Evolutionary conservation across 2,888 invertebrate species (phyloP), one percentile per base, ranked within the genome.

Genomic region (Noctua fimbriata): DNA sequence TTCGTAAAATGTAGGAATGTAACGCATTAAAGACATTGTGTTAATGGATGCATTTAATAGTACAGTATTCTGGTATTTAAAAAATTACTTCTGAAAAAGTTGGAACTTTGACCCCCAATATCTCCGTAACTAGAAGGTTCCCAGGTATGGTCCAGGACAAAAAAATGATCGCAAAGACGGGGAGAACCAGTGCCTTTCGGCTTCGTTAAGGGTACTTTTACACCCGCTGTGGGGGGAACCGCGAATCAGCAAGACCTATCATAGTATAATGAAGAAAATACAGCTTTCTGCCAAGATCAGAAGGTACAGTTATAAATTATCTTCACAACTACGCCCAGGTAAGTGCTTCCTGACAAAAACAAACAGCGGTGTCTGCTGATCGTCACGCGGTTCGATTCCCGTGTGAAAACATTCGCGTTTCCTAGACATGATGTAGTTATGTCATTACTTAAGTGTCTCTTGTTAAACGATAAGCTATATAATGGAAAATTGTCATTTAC

Each of bases 301-400:
- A 32, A 78, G 78, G 14, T 60, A 28, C 6, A 69, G 6, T 36
- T 16, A 32, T 10, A 49, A 49, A 28, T 74, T 21, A 72, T 72
- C 49, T 36, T 18, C 63, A 65, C 9, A 24, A 32, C 73, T 28
- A 28, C 36, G n/a, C 41, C 28, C 18, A 63, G 24, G n/a, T 82
- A 80, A 76, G 52, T 47, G 60, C 78, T 89, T 88, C 88, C 89
- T 86, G 82, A 79, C 65, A 81, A 52, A 63, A 77, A 88, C 76
- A 84, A 85, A 84, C 66, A 60, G 65, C 60, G 76, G 63, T 73
- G 76, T 82, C 72, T 84, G 69, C 69, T 73, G 74, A 78, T 72
- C 71, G 89, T 89, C 87, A 88, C 69, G 80, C 87, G 58, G 82
- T 84, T 89, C 84, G 87, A 87, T 87, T 87, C 89, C 86, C 89